A percentile compares a stretch with the other conserved stretches of the same genome.
phyloP scores from a whole-genome alignment of 2,113 vertebrate genomes.

The Redunca redunca region DNA sequence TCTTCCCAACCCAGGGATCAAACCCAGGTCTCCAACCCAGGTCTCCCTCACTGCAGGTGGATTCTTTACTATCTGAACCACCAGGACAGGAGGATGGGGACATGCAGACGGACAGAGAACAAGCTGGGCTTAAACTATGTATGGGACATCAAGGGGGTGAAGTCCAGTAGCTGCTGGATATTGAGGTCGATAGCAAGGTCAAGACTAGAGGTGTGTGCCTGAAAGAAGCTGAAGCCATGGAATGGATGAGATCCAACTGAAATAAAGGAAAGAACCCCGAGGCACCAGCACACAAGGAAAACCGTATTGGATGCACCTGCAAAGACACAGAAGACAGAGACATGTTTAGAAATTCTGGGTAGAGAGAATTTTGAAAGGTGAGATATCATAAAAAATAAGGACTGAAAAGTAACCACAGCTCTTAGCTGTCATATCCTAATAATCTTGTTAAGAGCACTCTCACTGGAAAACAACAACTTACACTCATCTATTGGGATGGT shows the following conservation, averaged over 20 bases:
- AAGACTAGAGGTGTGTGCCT: not conserved
- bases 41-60: not conserved
- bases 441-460: not conserved
- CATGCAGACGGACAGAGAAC: not conserved
- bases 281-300: not conserved
- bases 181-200: not conserved
- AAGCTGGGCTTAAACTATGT: not conserved
- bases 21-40: not conserved
- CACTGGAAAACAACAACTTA: not conserved
- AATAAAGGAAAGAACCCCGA: not conserved
- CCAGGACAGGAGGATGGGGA: not conserved
- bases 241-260: not conserved
- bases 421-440: not conserved
- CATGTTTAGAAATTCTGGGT: not conserved
- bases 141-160: not conserved
- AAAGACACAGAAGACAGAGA: not conserved
- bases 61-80: not conserved
- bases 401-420: not conserved
- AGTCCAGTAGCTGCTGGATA: not conserved
- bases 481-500: not conserved
- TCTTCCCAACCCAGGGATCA: not conserved
- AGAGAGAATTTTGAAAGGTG: not conserved
- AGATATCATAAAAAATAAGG: not conserved
- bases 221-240: not conserved
- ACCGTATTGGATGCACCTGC: not conserved